A percentile compares a stretch with the other conserved stretches of the same genome.
These are phyloP conservation scores for Buphagus erythrorhynchus DNA, from an alignment of 2,797 vertebrate genomes.

Conservation along the genomic window DNA sequence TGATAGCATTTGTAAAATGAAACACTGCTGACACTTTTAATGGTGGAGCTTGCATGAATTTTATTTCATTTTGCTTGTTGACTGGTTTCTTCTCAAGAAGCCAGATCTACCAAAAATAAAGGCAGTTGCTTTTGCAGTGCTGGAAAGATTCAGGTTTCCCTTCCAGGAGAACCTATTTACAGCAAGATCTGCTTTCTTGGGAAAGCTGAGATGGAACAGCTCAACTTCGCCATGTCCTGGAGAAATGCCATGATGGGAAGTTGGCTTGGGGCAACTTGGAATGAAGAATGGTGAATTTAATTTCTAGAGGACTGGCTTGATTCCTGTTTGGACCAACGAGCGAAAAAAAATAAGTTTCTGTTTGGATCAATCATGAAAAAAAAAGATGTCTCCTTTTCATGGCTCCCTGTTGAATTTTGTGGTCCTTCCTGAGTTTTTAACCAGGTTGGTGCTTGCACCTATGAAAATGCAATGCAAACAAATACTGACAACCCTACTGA, in stretches of 20 bases:
- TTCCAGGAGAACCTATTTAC: conserved; percentile 15
- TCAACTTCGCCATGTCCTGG: not conserved
- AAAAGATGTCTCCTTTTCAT: not conserved
- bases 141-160: not conserved
- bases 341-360: not conserved
- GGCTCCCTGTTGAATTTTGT: not conserved
- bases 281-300: conserved; percentile 3
- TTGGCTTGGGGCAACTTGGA: not conserved
- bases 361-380: not conserved
- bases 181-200: not conserved
- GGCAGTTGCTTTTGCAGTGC: not conserved
- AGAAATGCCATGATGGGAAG: conserved; percentile 14
- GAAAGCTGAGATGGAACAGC: not conserved
- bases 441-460: not conserved
- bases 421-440: not conserved
- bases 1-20: not conserved
- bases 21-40: not conserved
- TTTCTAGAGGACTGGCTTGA: conserved; percentile 28
- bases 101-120: not conserved
- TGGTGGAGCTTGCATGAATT: not conserved
- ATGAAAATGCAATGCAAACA: not conserved
- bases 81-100: not conserved
- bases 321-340: not conserved
- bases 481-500: not conserved
- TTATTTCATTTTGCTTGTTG: not conserved